Conservation (phyloP, 2,888 invertebrate species). For the Amphipoea lucens region DNA sequence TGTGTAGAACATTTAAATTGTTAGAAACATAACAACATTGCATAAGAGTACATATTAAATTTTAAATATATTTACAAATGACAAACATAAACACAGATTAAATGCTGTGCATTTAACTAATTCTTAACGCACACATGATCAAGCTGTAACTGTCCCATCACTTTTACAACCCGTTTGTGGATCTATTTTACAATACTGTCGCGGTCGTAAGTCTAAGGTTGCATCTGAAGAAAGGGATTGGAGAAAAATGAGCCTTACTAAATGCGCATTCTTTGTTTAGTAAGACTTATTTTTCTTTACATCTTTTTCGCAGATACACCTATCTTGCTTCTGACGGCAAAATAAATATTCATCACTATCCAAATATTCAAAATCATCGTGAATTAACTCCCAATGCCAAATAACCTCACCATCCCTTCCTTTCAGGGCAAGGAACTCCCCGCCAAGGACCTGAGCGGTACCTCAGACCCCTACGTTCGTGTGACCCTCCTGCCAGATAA, state of each 20-base stretch:
- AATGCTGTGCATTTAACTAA: too few relatives aligned
- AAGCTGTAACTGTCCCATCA: neutral
- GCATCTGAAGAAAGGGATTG: neutral
- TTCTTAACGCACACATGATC: too few relatives aligned
- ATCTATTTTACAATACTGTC: neutral
- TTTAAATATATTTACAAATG: too few relatives aligned
- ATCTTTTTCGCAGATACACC: neutral
- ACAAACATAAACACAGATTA: too few relatives aligned
- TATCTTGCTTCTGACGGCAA: neutral
- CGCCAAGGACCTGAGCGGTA: conserved; percentile 97
- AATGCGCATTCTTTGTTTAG: neutral
- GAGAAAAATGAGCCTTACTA: neutral
- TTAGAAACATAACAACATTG: too few relatives aligned
- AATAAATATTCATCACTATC: neutral
- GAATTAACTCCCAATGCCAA: neutral
- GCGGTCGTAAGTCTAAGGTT: neutral
- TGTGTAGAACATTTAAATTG: too few relatives aligned
- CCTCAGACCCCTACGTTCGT: conserved; percentile 97
- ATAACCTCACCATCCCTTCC: neutral
- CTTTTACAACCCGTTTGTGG: neutral
- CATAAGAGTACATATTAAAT: too few relatives aligned
- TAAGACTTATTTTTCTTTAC: neutral
- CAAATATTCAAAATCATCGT: neutral
- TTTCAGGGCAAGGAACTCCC: conserved; percentile 97
- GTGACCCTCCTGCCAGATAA: conserved; percentile 97